A percentile compares a stretch with the other conserved stretches of the same genome.
phyloP scores from a whole-genome alignment of 2,797 vertebrate species.

The Zenarchopterus dispar region DNA sequence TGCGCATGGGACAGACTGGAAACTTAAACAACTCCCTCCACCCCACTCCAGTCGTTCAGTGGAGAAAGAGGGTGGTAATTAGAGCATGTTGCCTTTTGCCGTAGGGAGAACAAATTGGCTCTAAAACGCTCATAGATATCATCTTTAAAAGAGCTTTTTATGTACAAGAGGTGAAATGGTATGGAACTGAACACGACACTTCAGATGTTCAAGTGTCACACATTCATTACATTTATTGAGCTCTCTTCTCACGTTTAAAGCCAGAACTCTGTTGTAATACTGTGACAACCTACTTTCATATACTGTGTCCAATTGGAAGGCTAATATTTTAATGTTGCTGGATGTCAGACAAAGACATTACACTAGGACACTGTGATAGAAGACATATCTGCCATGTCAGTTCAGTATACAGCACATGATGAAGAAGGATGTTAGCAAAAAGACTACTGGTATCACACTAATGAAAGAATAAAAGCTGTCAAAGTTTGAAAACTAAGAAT shows the following conservation, averaged over 20 bases:
- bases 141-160: constrained; percentile 90
- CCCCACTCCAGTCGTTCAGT: constrained; percentile 24
- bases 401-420: neutral
- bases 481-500: too few relatives aligned
- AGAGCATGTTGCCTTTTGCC: constrained; percentile 83
- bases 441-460: neutral
- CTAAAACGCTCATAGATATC: constrained; percentile 86
- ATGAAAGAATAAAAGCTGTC: too few relatives aligned
- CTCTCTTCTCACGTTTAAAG: constrained; percentile 87
- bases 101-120: constrained; percentile 84
- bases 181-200: constrained; percentile 80
- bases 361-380: constrained; percentile 23
- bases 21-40: constrained; percentile 74
- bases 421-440: neutral
- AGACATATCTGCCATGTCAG: constrained; percentile 16
- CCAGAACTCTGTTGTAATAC: constrained; percentile 35
- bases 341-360: constrained; percentile 80
- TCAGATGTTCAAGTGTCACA: constrained; percentile 86
- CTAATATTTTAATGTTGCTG: constrained; percentile 88
- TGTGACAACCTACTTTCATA: constrained; percentile 84
- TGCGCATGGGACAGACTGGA: constrained; percentile 66
- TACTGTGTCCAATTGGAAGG: constrained; percentile 86
- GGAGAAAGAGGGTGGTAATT: constrained; percentile 78
- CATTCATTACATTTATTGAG: constrained; percentile 89
- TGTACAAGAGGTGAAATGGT: constrained; percentile 70